phyloP scores from a whole-genome alignment of 2,113 vertebrate genomes.

The Ranitomeya imitator region DNA sequence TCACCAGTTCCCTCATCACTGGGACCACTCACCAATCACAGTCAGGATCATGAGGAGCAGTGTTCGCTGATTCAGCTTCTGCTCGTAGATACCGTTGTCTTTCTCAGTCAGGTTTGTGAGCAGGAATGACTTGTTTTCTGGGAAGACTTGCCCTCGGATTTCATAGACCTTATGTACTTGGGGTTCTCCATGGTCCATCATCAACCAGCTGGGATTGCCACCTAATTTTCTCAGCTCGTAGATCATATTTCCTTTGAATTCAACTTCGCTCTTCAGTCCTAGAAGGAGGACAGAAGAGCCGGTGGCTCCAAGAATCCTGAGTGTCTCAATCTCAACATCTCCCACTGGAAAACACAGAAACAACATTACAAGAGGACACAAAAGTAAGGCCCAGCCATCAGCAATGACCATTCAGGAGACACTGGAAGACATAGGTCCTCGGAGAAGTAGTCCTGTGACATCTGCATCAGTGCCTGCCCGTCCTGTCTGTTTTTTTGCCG shows the following conservation, averaged over 20 bases:
- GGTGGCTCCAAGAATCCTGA: background rate
- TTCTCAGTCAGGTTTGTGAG: background rate
- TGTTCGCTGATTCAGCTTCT: background rate
- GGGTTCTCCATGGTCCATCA: background rate
- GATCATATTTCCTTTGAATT: background rate
- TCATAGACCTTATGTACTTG: background rate
- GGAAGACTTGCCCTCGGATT: background rate
- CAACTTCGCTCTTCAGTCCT: background rate
- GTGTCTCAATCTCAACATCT: background rate
- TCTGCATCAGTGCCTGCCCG: too few species aligned
- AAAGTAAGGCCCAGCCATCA: background rate
- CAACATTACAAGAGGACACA: background rate
- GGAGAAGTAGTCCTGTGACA: too few species aligned
- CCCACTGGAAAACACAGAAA: background rate
- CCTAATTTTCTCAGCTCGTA: background rate
- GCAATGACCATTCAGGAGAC: too few species aligned
- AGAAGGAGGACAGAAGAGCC: background rate
- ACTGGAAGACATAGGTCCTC: too few species aligned
- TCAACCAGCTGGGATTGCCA: background rate
- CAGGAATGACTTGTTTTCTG: background rate
- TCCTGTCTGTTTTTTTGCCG: too few species aligned
- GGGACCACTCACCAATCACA: background rate
- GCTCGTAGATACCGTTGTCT: background rate
- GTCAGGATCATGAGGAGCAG: background rate
- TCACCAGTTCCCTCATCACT: too few species aligned